A percentile compares a stretch with the other conserved stretches of the same genome.
These are phyloP conservation scores for Enteromius argenteus DNA, from an alignment of 2,797 vertebrate species.

Conservation along the genomic window DNA sequence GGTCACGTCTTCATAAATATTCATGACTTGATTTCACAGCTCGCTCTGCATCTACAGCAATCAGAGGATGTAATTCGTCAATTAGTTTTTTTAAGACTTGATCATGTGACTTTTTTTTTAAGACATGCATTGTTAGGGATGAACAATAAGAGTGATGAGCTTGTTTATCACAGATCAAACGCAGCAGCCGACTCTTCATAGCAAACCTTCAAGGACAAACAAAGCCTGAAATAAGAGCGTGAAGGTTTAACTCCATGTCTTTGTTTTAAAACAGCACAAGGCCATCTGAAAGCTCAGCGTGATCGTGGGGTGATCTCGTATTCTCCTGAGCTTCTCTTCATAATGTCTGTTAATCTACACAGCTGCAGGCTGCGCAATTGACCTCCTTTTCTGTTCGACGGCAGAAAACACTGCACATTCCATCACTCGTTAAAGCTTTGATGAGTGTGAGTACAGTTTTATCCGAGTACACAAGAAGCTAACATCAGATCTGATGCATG, in stretches of 20 bases:
- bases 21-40: slow-evolving; percentile 75
- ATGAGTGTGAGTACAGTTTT: background rate
- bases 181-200: slow-evolving; percentile 73
- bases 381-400: slow-evolving; percentile 29
- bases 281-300: slow-evolving; percentile 71
- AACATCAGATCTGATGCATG: background rate
- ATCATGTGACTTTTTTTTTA: slow-evolving; percentile 70
- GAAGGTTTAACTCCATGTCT: slow-evolving; percentile 65
- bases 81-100: slow-evolving; percentile 61
- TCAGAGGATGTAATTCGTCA: slow-evolving; percentile 60
- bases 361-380: slow-evolving; percentile 27
- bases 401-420: slow-evolving; percentile 16
- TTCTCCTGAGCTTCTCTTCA: slow-evolving; percentile 56
- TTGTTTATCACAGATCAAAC: slow-evolving; percentile 80
- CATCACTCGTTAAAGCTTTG: slow-evolving; percentile 16
- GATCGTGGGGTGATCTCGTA: slow-evolving; percentile 73
- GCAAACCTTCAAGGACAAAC: slow-evolving; percentile 81
- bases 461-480: background rate
- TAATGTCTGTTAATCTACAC: slow-evolving; percentile 50
- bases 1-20: slow-evolving; percentile 81
- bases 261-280: slow-evolving; percentile 63
- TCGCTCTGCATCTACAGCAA: slow-evolving; percentile 76
- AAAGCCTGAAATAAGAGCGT: slow-evolving; percentile 64
- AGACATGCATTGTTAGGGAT: slow-evolving; percentile 65
- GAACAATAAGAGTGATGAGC: slow-evolving; percentile 62